These are phyloP conservation scores for Momotus momota DNA, from an alignment of 2,797 vertebrate genomes.

Conservation along the genomic window DNA sequence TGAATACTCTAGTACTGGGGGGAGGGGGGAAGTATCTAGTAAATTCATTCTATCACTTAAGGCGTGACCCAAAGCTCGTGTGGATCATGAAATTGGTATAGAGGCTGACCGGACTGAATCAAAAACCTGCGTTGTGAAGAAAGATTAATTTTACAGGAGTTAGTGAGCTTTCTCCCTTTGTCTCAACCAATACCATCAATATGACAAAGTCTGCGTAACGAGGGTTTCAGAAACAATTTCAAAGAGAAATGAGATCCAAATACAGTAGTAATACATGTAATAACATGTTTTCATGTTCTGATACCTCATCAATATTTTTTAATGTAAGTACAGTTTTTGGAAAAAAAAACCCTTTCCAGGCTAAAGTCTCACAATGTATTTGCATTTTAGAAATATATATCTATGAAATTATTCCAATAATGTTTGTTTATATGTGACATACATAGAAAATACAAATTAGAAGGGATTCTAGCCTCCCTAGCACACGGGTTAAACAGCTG, in stretches of 20 bases:
- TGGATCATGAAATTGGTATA: neutral
- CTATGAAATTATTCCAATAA: neutral
- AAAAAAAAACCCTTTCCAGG: neutral
- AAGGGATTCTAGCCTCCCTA: neutral
- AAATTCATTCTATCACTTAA: neutral
- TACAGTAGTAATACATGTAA: neutral
- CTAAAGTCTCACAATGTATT: neutral
- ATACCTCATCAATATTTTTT: neutral
- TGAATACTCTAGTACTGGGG: neutral
- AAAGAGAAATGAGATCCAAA: neutral
- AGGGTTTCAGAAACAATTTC: neutral
- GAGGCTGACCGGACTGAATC: neutral
- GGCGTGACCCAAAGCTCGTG: neutral
- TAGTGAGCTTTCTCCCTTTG: neutral
- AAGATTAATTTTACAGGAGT: neutral
- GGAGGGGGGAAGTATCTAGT: neutral
- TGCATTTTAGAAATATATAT: neutral
- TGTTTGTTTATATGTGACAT: neutral
- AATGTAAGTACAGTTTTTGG: neutral
- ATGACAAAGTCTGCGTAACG: neutral
- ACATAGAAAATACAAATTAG: neutral
- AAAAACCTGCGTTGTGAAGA: neutral
- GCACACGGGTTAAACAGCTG: neutral
- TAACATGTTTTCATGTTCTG: slow-evolving; percentile 1
- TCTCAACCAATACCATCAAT: neutral